Conservation (phyloP, 2,888 invertebrate genomes). For the Pterostichus madidus region DNA sequence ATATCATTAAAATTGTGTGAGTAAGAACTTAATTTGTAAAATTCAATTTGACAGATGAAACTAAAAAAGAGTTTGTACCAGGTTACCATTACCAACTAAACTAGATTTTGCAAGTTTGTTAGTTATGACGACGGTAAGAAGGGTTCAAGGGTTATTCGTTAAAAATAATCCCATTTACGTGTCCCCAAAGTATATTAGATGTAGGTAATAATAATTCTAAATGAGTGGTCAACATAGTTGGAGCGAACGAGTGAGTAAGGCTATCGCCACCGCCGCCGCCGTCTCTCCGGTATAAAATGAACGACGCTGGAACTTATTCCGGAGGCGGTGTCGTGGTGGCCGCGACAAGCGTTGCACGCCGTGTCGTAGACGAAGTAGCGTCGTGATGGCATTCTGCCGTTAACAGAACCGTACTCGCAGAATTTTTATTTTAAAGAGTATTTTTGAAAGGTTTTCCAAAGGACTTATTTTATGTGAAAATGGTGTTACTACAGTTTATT, state of each 20-base stretch:
- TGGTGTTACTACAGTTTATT: too few relatives aligned
- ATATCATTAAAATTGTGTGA: too few relatives aligned
- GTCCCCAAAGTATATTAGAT: constrained; percentile 3
- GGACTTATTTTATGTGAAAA: too few relatives aligned
- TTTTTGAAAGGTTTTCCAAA: too few relatives aligned
- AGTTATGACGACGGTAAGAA: too few relatives aligned
- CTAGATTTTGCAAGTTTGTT: background rate
- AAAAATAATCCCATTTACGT: background rate
- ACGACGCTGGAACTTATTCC: constrained; percentile 38
- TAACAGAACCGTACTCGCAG: background rate
- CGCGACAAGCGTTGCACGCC: constrained; percentile 15
- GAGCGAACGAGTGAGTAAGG: background rate
- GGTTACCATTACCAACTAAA: background rate
- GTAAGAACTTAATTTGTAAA: too few relatives aligned
- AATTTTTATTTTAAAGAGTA: background rate
- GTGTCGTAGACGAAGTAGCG: background rate
- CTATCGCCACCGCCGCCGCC: background rate
- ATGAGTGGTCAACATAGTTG: constrained; percentile 21
- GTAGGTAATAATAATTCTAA: constrained; percentile 36
- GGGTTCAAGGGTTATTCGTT: constrained; percentile 5
- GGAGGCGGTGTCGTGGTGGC: background rate
- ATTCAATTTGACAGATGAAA: too few relatives aligned
- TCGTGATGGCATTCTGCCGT: constrained; percentile 3
- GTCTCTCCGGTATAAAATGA: constrained; percentile 4
- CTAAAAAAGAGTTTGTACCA: too few relatives aligned